Conservation (phyloP, 2,113 vertebrate genomes). For the Leucoraja erinaceus region DNA sequence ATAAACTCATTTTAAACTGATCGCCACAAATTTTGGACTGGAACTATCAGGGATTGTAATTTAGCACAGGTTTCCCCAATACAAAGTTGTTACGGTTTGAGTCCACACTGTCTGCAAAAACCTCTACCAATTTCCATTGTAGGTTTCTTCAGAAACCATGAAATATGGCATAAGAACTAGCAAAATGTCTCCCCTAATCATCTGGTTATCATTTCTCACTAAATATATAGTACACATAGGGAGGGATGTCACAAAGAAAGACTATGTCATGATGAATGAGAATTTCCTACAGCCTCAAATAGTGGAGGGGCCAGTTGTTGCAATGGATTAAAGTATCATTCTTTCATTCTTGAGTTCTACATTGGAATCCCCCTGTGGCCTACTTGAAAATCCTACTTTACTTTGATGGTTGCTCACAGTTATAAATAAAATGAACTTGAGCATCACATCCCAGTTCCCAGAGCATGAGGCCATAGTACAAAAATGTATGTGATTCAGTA, state of each 20-base stretch:
- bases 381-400: slow-evolving; percentile 10
- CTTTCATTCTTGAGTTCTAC: background rate
- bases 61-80: background rate
- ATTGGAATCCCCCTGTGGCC: background rate
- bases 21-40: background rate
- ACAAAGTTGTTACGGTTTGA: background rate
- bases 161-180: background rate
- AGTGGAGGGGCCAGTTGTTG: background rate
- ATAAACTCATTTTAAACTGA: background rate
- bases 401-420: slow-evolving; percentile 10
- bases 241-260: background rate
- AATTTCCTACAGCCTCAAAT: background rate
- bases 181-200: background rate
- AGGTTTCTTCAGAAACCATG: background rate
- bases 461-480: background rate
- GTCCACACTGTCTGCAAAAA: background rate
- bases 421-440: slow-evolving; percentile 25
- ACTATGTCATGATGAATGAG: slow-evolving; percentile 13
- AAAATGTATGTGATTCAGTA: background rate
- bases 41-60: background rate
- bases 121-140: background rate
- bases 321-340: background rate
- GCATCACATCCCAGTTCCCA: slow-evolving; percentile 6
- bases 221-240: background rate
- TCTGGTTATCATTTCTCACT: slow-evolving; percentile 15